These are phyloP conservation scores for Ornithorhynchus anatinus DNA, from an alignment of 2,113 vertebrate species.

Conservation along the genomic window DNA sequence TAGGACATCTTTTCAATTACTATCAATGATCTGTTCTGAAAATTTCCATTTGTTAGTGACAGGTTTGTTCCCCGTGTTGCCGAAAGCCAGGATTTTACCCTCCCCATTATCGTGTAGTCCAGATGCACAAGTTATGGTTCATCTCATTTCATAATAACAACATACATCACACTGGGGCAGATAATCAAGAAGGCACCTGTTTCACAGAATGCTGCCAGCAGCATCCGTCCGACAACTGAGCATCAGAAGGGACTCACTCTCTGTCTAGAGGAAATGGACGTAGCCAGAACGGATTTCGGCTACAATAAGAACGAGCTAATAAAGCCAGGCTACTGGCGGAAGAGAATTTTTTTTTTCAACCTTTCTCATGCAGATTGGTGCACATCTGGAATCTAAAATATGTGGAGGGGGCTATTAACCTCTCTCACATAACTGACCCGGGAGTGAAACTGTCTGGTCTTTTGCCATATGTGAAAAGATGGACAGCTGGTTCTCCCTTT, in stretches of 20 bases:
- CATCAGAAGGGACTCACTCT: background rate
- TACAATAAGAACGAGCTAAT: fast-evolving
- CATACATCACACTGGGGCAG: constrained; percentile 34
- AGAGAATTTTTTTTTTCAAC: too few relatives aligned
- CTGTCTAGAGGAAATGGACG: background rate
- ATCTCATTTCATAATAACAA: constrained; percentile 15
- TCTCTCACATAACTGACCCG: too few relatives aligned
- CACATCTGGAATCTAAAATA: too few relatives aligned
- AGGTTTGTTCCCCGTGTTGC: background rate
- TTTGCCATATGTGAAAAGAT: too few relatives aligned
- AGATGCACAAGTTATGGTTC: constrained; percentile 44
- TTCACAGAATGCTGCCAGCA: background rate
- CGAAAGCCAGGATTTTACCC: background rate
- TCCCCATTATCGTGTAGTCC: background rate
- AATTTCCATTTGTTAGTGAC: background rate
- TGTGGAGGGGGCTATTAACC: too few relatives aligned
- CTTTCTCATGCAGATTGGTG: too few relatives aligned
- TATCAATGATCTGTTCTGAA: background rate
- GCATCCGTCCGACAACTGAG: background rate
- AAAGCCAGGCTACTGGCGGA: background rate
- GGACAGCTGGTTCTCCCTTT: too few relatives aligned
- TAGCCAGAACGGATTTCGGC: background rate
- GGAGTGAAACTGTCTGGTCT: too few relatives aligned
- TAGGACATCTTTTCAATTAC: background rate
- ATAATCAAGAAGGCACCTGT: constrained; percentile 41